These are phyloP conservation scores for Pheosia gnoma DNA, from an alignment of 2,888 invertebrate species.

Conservation along the genomic window DNA sequence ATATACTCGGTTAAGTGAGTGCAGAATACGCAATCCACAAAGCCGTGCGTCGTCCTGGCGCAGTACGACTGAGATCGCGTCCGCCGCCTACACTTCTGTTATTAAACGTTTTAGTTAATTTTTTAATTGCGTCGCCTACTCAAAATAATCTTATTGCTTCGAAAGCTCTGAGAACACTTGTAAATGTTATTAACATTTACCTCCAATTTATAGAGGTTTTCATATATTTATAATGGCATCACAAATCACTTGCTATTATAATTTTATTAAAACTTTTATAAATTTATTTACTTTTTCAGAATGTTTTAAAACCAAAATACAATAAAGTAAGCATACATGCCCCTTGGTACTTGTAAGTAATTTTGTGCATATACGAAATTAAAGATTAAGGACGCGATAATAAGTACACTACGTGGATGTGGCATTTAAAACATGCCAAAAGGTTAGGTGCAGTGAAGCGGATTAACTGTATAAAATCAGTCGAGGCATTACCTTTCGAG, in stretches of 20 bases:
- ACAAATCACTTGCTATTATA: too few relatives aligned
- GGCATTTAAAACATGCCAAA: slow-evolving; percentile 38
- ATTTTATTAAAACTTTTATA: too few relatives aligned
- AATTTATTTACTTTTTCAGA: slow-evolving; percentile 6
- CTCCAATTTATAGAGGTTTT: too few relatives aligned
- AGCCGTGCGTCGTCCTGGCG: slow-evolving; percentile 12
- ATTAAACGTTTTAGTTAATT: slow-evolving; percentile 61
- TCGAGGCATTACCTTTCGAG: slow-evolving; percentile 37
- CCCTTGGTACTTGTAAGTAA: slow-evolving; percentile 17
- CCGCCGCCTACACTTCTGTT: slow-evolving; percentile 63
- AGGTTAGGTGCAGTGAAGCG: slow-evolving; percentile 34
- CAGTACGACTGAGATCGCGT: slow-evolving; percentile 29
- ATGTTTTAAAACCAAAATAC: slow-evolving; percentile 14
- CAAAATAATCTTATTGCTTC: slow-evolving; percentile 20
- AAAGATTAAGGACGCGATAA: slow-evolving; percentile 46
- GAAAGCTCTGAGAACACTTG: slow-evolving; percentile 16
- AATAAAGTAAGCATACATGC: slow-evolving; percentile 20
- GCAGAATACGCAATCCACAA: neutral
- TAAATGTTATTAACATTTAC: slow-evolving; percentile 8
- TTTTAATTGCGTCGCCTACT: slow-evolving; percentile 76
- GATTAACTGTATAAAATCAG: slow-evolving; percentile 32
- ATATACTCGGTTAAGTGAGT: neutral
- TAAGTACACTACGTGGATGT: slow-evolving; percentile 32
- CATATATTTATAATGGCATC: too few relatives aligned
- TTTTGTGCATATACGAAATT: slow-evolving; percentile 29